Evolutionary conservation across 37 sponge, comb jelly and placozoan genomes (phyloP).

Genomic region (Eunapius fragilis): DNA sequence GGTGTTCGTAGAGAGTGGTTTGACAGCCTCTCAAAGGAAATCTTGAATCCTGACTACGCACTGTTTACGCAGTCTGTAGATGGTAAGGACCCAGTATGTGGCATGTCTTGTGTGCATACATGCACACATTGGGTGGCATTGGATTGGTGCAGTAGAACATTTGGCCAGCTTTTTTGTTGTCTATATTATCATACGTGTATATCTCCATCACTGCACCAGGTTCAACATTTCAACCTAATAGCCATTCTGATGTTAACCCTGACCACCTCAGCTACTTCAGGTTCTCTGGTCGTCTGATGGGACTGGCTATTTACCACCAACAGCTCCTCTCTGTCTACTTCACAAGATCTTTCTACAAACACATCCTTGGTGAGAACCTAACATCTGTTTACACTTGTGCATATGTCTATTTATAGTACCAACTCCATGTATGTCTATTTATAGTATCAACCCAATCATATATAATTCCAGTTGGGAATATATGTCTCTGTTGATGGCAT

Average conservation of each 20-base stretch:
- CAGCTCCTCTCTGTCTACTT: slow-evolving; percentile 96
- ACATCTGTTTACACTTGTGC: background rate
- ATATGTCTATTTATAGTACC: background rate
- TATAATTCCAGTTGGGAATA: too few relatives aligned
- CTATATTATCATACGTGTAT: too few relatives aligned
- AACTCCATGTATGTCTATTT: background rate
- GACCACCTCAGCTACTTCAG: slow-evolving; percentile 97
- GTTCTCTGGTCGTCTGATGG: slow-evolving; percentile 93
- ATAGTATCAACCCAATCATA: too few relatives aligned
- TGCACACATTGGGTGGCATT: too few relatives aligned
- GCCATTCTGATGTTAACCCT: slow-evolving; percentile 89
- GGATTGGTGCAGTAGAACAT: background rate
- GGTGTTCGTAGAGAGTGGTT: slow-evolving; percentile 96
- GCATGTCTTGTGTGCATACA: background rate
- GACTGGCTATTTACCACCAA: slow-evolving; percentile 87
- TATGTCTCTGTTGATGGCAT: too few relatives aligned
- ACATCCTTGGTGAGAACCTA: slow-evolving; percentile 75
- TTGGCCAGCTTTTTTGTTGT: background rate
- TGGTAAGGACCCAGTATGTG: slow-evolving; percentile 48
- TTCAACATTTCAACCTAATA: slow-evolving; percentile 95
- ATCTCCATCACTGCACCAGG: slow-evolving; percentile 24
- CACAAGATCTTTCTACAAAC: slow-evolving; percentile 98
- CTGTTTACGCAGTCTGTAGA: slow-evolving; percentile 95
- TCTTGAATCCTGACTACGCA: slow-evolving; percentile 97
- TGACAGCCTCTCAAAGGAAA: slow-evolving; percentile 84